Evolutionary conservation across 2,888 invertebrate species (phyloP).

Genomic region (Lepidocyrtoides sp.): DNA sequence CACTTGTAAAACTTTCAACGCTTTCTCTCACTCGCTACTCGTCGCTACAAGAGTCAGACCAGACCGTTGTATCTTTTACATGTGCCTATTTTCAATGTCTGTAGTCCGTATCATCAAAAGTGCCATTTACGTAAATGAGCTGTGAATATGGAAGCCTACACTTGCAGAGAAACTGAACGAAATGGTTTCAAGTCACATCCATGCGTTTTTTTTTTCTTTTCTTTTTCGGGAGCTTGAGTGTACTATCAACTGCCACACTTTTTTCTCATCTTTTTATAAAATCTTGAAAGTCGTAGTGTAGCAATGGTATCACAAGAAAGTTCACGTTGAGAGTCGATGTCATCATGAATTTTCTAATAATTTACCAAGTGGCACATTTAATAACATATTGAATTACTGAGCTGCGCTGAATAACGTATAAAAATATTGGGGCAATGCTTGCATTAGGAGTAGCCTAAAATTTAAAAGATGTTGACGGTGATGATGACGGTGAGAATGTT

Average conservation of each 20-base stretch:
- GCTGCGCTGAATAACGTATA: neutral
- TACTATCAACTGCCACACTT: neutral
- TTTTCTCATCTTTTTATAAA: neutral
- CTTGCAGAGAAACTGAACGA: neutral
- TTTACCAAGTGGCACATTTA: conserved; percentile 33
- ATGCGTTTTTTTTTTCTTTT: neutral
- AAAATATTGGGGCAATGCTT: neutral
- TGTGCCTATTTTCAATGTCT: neutral
- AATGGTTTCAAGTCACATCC: neutral
- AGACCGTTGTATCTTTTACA: no score
- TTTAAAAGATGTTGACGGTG: neutral
- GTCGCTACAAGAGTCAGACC: no score
- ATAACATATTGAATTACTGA: conserved; percentile 40
- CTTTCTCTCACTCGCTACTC: neutral
- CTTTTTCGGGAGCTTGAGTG: neutral
- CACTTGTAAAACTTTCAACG: conserved; percentile 37
- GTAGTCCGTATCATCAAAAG: conserved; percentile 4
- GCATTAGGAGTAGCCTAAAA: neutral
- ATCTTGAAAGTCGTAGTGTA: neutral
- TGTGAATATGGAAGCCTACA: neutral
- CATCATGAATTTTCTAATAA: conserved; percentile 28
- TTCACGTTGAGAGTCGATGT: conserved; percentile 26
- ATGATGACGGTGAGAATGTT: neutral
- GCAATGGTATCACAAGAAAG: neutral
- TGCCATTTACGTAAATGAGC: conserved; percentile 37